phyloP scores from a whole-genome alignment of 2,888 invertebrate genomes.

The Amphipyra berbera region DNA sequence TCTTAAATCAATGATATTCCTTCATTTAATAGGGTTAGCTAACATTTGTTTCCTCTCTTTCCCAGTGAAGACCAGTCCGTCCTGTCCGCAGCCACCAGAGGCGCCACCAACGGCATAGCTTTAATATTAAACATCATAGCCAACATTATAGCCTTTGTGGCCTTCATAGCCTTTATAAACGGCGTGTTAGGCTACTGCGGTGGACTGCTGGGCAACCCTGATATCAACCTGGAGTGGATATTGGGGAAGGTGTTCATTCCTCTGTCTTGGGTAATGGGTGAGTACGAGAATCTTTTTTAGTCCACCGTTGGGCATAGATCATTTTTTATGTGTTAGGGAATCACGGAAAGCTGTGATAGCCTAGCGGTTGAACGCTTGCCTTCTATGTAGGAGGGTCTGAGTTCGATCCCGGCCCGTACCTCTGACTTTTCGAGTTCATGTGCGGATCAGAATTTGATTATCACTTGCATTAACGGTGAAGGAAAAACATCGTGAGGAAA shows the following conservation, averaged over 20 bases:
- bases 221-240: slow-evolving; percentile 92
- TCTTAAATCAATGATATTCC: too few relatives aligned
- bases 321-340: too few relatives aligned
- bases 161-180: slow-evolving; percentile 96
- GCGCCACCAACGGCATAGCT: slow-evolving; percentile 94
- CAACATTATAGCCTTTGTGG: slow-evolving; percentile 97
- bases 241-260: slow-evolving; percentile 97
- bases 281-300: slow-evolving; percentile 39
- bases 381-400: too few relatives aligned
- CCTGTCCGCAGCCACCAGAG: slow-evolving; percentile 97
- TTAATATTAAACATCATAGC: slow-evolving; percentile 96
- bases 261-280: slow-evolving; percentile 96
- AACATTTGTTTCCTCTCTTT: neutral
- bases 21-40: too few relatives aligned
- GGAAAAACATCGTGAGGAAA: too few relatives aligned
- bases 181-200: slow-evolving; percentile 95
- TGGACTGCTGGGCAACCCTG: slow-evolving; percentile 92
- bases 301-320: too few relatives aligned
- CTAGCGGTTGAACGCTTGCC: too few relatives aligned
- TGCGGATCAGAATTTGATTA: too few relatives aligned
- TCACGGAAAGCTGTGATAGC: too few relatives aligned
- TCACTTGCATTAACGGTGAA: too few relatives aligned
- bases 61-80: slow-evolving; percentile 95
- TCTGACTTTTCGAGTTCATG: too few relatives aligned
- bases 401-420: too few relatives aligned